Evolutionary conservation across 2,113 vertebrate genomes (phyloP).

Genomic region (Diphyllodes magnificus): DNA sequence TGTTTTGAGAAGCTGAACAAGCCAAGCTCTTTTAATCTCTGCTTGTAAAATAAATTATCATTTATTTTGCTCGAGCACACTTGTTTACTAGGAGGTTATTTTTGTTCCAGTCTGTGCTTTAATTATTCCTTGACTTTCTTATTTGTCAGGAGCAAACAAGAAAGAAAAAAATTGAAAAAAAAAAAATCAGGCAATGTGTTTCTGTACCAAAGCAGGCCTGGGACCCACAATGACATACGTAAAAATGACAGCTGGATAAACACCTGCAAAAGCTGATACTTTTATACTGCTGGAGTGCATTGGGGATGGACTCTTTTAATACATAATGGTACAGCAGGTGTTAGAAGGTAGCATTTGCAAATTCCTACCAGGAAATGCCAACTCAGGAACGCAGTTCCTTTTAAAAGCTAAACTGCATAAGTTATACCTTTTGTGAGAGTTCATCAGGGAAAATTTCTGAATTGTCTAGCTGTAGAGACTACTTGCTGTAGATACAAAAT

Average conservation of each 20-base stretch:
- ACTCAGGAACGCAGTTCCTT: neutral
- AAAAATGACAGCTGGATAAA: neutral
- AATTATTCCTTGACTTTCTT: constrained; percentile 36
- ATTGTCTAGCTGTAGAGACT: neutral
- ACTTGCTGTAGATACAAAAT: neutral
- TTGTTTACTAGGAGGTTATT: constrained; percentile 5
- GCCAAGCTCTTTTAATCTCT: constrained; percentile 38
- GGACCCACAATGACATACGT: neutral
- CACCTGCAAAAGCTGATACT: neutral
- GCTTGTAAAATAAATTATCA: constrained; percentile 42
- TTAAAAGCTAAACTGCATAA: neutral
- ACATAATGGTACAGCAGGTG: neutral
- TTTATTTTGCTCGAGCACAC: constrained; percentile 38
- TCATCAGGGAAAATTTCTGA: neutral
- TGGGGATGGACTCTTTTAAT: neutral
- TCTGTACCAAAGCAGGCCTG: neutral
- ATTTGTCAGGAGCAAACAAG: neutral
- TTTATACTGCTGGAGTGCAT: neutral
- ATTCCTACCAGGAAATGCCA: neutral
- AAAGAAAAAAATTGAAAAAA: neutral
- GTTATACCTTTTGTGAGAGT: neutral
- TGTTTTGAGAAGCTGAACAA: constrained; percentile 43
- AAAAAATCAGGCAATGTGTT: neutral
- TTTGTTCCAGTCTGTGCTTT: neutral
- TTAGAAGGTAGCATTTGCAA: neutral